Evolutionary conservation across 2,797 vertebrate species (phyloP), one percentile per base, ranked within the genome.

Genomic region (Somateria mollissima): DNA sequence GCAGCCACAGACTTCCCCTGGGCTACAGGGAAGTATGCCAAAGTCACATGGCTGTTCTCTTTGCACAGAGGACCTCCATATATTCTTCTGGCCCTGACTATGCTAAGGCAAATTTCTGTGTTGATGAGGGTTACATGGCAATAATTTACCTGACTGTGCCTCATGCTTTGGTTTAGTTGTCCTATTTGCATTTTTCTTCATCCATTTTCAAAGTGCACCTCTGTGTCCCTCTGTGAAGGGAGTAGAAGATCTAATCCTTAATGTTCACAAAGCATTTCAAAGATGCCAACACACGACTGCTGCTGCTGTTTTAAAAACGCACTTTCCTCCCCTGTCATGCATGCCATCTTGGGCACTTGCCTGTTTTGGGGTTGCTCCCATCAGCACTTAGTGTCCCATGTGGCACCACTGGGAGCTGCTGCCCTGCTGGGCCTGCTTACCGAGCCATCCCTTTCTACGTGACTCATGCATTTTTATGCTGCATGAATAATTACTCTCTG

Each of bases 281-380:
- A 91, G 51, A 27, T 47, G 20, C 13, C 28, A 25, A 32, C 6
- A 24, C 7, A 1, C 9, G 22, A n/a, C 24, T 71, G 32, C 28
- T 47, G 8, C 6, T 85, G 32, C 10, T 5, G 1, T 19, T 64
- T 10, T 22, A 28, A 65, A 91, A 87, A 62, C 14, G 15, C 5
- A 8, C 22, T 54, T 76, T 75, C 21, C 53, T 8, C 10, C 24
- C 71, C 75, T 36, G 30, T 41, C 27, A 32, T 7, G 39, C 6
- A 8, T 8, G 37, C 8, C 13, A 4, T 16, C 22, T 14, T 11
- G 27, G 78, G 34, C n/a, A 67, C 20, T 15, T 32, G 5, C 34
- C 34, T 36, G 28, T 25, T 65, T n/a, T 1, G 0, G 77, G 72
- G n/a, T 12, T 1, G 0, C 1, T 90, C 27, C 30, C 25, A n/a